Evolutionary conservation across 2,113 vertebrate genomes (phyloP), one percentile per base, ranked within the genome.

Genomic region (Corythornis vintsioides): DNA sequence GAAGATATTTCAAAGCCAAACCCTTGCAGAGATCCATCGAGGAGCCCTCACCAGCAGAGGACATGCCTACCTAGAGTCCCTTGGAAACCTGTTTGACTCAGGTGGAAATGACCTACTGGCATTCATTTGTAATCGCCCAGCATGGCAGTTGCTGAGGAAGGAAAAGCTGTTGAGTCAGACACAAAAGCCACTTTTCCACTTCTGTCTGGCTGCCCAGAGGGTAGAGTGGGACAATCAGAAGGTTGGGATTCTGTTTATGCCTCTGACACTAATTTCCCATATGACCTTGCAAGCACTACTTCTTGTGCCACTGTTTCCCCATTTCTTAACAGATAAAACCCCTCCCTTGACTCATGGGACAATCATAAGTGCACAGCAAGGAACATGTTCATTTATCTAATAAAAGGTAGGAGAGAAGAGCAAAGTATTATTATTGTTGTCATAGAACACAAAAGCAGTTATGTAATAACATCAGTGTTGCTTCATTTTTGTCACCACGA

Each of bases 401-500:
- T 64, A 67, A 70, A 93, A 95, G 78, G 71, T 50, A 80, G 83
- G 61, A 86, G 60, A 84, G 66, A 75, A 88, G 52, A 52, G 66
- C 19, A 3, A 87, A 92, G 45, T 77, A 69, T 63, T 75, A 57
- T 95, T 94, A 69, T 76, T 96, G 89, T 88, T 86, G 78, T 83
- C 69, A 70, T 40, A 85, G 50, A 95, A 88, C 50, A 91, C 63
- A 52, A 11, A 75, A 93, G 83, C 26, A 24, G 86, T 93, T 96
- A 90, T 61, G 48, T 70, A 88, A 95, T 83, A 74, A 56, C 42
- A 59, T 83, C 83, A 90, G 95, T 61, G 88, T 94, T 89, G 94
- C 91, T 97, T 97, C 50, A 94, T 71, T 97, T 96, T 82, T 83
- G 80, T 89, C 86, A 91, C 95, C 95, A 89, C 42, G 13, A 91